Conservation (phyloP, 37 sponge, comb jelly and placozoan genomes). For the Agelas oroides region DNA sequence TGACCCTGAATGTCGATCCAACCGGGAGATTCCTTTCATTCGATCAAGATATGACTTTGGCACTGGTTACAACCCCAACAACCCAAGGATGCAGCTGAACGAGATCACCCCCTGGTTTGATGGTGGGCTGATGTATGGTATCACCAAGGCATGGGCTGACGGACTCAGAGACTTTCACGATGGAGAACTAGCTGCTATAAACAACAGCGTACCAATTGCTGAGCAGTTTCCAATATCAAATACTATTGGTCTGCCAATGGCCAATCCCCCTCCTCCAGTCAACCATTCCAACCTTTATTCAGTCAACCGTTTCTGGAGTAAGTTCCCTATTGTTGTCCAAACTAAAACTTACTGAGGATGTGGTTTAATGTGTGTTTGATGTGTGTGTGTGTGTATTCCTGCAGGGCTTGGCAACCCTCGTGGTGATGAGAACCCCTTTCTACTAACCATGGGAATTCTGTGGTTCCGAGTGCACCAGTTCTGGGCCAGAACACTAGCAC, state of each 20-base stretch:
- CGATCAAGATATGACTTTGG: conserved; percentile 82
- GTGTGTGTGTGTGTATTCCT: no score
- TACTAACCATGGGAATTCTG: conserved; percentile 86
- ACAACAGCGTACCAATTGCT: background rate
- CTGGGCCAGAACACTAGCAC: conserved; percentile 67
- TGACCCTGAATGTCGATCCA: conserved; percentile 78
- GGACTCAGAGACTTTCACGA: conserved; percentile 58
- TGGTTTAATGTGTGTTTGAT: no score
- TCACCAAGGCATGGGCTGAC: conserved; percentile 95
- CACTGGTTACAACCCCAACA: conserved; percentile 88
- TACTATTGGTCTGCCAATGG: conserved; percentile 84
- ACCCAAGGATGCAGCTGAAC: conserved; percentile 94
- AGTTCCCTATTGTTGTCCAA: conserved; percentile 29
- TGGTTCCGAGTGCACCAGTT: conserved; percentile 95
- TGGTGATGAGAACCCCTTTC: conserved; percentile 95
- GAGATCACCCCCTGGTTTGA: conserved; percentile 97
- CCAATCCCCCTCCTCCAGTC: conserved; percentile 92
- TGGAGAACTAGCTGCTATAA: conserved; percentile 65
- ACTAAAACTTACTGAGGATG: no score
- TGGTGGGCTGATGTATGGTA: conserved; percentile 93
- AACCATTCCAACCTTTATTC: conserved; percentile 62
- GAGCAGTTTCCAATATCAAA: conserved; percentile 58
- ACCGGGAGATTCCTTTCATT: conserved; percentile 82
- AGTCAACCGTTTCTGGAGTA: conserved; percentile 92
- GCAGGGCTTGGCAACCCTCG: conserved; percentile 95